phyloP scores from a whole-genome alignment of 2,888 invertebrate species.

The Xylocampa areola region DNA sequence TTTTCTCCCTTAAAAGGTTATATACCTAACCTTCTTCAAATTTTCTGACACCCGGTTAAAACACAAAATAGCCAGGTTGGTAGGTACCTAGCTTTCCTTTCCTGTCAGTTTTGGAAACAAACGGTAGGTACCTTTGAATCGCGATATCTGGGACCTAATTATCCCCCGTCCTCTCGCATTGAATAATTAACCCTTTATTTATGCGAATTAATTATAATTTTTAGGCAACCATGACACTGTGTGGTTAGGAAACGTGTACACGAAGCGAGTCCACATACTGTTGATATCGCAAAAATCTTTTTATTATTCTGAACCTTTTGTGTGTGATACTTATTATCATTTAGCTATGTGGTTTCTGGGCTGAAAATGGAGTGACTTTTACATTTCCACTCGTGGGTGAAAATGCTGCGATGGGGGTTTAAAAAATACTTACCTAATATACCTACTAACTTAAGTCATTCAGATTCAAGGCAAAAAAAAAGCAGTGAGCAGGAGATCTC shows the following conservation, averaged over 20 bases:
- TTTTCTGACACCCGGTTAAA: no score
- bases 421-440: no score
- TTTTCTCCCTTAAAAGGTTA: no score
- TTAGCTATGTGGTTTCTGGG: background rate
- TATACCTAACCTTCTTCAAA: no score
- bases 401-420: no score
- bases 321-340: conserved; percentile 19
- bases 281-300: conserved; percentile 36
- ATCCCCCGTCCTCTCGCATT: background rate
- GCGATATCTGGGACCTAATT: conserved; percentile 3
- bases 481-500: no score
- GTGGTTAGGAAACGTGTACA: conserved; percentile 30
- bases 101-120: background rate
- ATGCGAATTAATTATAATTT: conserved; percentile 32
- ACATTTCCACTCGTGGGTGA: no score
- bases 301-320: conserved; percentile 22
- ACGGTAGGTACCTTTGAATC: background rate
- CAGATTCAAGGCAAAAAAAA: no score
- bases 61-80: no score
- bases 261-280: conserved; percentile 7
- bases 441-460: no score
- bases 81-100: no score
- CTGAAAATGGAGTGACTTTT: background rate
- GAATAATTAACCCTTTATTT: conserved; percentile 36
- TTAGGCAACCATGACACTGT: conserved; percentile 24